phyloP scores from a whole-genome alignment of 2,888 invertebrate genomes.

The Euzophera pinguis region DNA sequence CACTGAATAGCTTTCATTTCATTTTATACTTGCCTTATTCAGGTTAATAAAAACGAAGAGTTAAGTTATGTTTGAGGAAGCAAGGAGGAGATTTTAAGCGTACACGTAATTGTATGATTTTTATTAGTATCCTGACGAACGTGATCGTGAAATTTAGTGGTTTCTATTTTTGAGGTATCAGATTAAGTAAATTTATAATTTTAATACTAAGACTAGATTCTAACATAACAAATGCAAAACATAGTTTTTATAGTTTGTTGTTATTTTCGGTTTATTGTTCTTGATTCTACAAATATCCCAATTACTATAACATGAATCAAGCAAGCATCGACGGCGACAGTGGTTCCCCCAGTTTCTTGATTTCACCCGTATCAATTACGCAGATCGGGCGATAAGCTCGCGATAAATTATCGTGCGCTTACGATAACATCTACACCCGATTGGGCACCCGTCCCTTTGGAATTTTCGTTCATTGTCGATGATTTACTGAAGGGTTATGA shows the following conservation, averaged over 20 bases:
- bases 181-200: neutral
- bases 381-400: conserved; percentile 61
- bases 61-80: conserved; percentile 5
- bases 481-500: conserved; percentile 55
- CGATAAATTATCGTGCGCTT: conserved; percentile 59
- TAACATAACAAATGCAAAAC: neutral
- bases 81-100: neutral
- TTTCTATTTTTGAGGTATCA: neutral
- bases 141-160: neutral
- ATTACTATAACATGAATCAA: conserved; percentile 23
- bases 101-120: neutral
- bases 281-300: too few relatives aligned
- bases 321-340: conserved; percentile 37
- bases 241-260: neutral
- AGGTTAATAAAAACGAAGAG: conserved; percentile 11
- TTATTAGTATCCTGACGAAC: neutral
- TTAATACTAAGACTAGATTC: neutral
- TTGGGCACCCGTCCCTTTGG: conserved; percentile 40
- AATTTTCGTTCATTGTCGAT: conserved; percentile 50
- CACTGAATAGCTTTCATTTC: conserved; percentile 4
- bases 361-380: conserved; percentile 68
- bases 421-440: conserved; percentile 51
- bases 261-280: too few relatives aligned
- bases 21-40: conserved; percentile 14
- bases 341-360: conserved; percentile 43